Evolutionary conservation across 2,888 invertebrate genomes (phyloP), one percentile per base, ranked within the genome.

Genomic region (Blastobasis adustella): DNA sequence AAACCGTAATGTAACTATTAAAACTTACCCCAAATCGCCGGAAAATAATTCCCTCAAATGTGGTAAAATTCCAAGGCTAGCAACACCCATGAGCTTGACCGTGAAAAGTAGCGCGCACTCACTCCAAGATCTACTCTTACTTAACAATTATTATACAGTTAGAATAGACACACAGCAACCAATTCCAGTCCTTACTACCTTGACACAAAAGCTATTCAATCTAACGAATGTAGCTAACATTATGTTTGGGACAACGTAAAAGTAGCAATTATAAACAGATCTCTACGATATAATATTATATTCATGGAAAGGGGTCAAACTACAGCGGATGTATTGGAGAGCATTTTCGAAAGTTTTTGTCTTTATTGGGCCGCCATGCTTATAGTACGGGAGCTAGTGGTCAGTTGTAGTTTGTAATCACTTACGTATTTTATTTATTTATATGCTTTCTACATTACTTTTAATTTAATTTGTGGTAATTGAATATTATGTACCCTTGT

Each of bases 81-180:
- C 69, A 73, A 79, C 82, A 81, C 75, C 51, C 46, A 58, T 63
- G 77, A 66, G 76, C 84, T 85, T 87, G 85, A 83, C 86, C 84
- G 79, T 85, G 83, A 82, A 69, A 74, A 83, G 80, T 81, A 73
- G 82, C 79, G 79, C 84, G 76, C 73, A 74, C 65, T 71, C 63
- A 67, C 58, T 61, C 62, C 42, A 43, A 37, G 46, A 23, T 23
- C 23, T 23, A 23, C 23, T 23, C 23, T 23, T 23, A 23, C 23
- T 44, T 23, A 7, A 46, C 45, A 23, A 49, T 37, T 42, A 44
- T 59, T 46, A 54, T 64, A 47, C 63, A 45, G 38, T 51, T 45
- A 49, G 49, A 45, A 51, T 47, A 44, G 10, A 38, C 43, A 10
- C 10, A 8, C 1, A 4, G 39, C 50, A 58, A 42, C 54, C 41